A percentile compares a stretch with the other conserved stretches of the same genome.
These are phyloP conservation scores for Troglohyphantes excavatus DNA, from an alignment of 2,888 invertebrate species.

Conservation along the genomic window DNA sequence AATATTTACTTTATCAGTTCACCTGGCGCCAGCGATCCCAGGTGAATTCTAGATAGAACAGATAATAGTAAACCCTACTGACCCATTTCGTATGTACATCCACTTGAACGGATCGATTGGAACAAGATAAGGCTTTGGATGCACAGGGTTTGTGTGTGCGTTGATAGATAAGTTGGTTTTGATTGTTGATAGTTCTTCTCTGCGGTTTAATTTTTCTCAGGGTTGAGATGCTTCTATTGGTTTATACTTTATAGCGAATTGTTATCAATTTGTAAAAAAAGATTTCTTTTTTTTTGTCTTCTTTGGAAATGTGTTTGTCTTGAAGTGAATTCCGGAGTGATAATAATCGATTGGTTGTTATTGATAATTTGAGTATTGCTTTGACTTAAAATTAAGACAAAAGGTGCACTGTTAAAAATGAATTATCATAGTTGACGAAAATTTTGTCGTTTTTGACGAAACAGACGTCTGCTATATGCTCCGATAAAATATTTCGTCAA, in stretches of 20 bases:
- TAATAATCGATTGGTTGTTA: not conserved
- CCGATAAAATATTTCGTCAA: too few species aligned
- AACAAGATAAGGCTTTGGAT: constrained; percentile 50
- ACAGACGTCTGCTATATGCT: too few species aligned
- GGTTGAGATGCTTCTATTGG: not conserved
- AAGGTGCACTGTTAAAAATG: too few species aligned
- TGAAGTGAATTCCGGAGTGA: not conserved
- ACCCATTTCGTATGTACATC: constrained; percentile 59
- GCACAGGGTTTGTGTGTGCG: not conserved
- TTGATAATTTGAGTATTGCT: not conserved
- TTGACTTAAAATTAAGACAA: not conserved
- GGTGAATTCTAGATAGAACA: constrained; percentile 32
- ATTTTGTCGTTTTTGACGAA: too few species aligned
- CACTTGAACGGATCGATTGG: constrained; percentile 53
- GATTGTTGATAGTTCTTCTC: constrained; percentile 17
- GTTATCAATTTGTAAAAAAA: constrained; percentile 9
- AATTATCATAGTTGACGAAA: too few species aligned
- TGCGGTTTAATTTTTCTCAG: constrained; percentile 9
- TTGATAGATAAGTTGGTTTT: constrained; percentile 21
- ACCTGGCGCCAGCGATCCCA: constrained; percentile 45
- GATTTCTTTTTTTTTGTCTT: too few species aligned
- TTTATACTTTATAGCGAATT: constrained; percentile 35
- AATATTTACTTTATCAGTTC: constrained; percentile 40
- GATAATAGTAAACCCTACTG: constrained; percentile 64
- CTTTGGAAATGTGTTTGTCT: constrained; percentile 17